These are phyloP conservation scores for Sebastes itinus DNA, from an alignment of 2,797 vertebrate species.

Conservation along the genomic window DNA sequence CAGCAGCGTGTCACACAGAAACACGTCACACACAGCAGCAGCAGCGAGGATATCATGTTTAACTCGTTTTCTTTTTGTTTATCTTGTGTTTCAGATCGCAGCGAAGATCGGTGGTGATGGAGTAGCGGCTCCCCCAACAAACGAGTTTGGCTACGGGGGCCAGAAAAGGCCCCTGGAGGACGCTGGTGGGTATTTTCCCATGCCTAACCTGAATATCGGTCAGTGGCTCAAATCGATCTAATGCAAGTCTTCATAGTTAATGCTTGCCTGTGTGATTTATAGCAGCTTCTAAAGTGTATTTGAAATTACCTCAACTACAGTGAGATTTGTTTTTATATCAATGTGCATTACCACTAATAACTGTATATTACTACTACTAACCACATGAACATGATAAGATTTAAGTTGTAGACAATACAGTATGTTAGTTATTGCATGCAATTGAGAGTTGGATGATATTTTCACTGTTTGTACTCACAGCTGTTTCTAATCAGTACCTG, in stretches of 20 bases:
- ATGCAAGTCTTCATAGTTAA: slow-evolving; percentile 67
- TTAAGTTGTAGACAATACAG: not conserved
- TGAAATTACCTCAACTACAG: not conserved
- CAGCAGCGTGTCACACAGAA: not conserved
- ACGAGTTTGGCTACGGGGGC: slow-evolving; percentile 95
- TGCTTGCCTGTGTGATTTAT: slow-evolving; percentile 67
- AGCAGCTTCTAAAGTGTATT: slow-evolving; percentile 22
- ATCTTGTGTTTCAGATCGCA: slow-evolving; percentile 87
- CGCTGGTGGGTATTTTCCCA: slow-evolving; percentile 92
- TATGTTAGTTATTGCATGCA: slow-evolving; percentile 27
- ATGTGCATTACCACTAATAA: not conserved
- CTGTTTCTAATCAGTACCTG: not conserved
- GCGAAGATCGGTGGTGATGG: slow-evolving; percentile 98
- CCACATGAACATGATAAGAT: not conserved
- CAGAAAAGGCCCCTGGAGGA: slow-evolving; percentile 99
- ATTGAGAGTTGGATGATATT: not conserved
- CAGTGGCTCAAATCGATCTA: slow-evolving; percentile 80
- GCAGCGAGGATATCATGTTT: rapidly evolving
- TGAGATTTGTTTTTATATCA: not conserved
- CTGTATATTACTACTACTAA: not conserved
- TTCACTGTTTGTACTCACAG: not conserved
- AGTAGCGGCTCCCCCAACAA: slow-evolving; percentile 85
- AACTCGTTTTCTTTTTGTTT: not conserved
- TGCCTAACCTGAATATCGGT: slow-evolving; percentile 84
- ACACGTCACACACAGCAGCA: no score